These are phyloP conservation scores for Mesocentrotus franciscanus DNA, from an alignment of 53 echinoderm and acorn worm species.

Conservation along the genomic window DNA sequence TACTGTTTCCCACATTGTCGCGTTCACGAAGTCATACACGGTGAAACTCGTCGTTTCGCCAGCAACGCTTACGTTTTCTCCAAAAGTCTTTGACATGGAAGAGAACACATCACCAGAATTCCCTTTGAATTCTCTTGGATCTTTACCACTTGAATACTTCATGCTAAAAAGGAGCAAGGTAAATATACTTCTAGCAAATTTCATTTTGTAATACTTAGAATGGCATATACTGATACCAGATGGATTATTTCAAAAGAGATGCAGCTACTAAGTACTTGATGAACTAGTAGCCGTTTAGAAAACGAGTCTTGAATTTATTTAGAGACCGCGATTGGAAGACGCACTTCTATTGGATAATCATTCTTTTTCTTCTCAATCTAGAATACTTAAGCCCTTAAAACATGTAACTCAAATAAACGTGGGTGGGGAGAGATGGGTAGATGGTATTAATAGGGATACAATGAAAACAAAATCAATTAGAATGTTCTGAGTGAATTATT, in stretches of 20 bases:
- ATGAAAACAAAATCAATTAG: not conserved
- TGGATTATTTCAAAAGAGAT: not conserved
- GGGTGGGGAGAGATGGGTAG: not conserved
- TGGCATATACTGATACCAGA: not conserved
- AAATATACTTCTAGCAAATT: not conserved
- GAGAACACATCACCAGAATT: not conserved
- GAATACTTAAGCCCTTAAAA: not conserved
- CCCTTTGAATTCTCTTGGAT: not conserved
- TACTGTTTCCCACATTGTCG: not conserved
- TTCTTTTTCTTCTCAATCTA: not conserved
- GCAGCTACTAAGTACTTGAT: not conserved
- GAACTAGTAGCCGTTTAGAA: not conserved
- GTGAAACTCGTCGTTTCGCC: not conserved
- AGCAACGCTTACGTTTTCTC: not conserved
- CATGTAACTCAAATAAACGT: not conserved
- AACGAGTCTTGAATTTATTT: not conserved
- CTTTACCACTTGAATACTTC: not conserved
- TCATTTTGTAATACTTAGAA: not conserved
- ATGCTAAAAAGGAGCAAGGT: not conserved
- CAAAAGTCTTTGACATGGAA: not conserved
- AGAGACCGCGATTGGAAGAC: not conserved
- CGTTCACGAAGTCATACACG: not conserved
- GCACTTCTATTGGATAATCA: not conserved
- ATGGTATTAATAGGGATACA: not conserved
- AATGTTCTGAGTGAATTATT: not conserved